These are phyloP conservation scores for Aphaenogaster ashmeadi DNA, from an alignment of 1,140 invertebrate genomes.

Conservation along the genomic window DNA sequence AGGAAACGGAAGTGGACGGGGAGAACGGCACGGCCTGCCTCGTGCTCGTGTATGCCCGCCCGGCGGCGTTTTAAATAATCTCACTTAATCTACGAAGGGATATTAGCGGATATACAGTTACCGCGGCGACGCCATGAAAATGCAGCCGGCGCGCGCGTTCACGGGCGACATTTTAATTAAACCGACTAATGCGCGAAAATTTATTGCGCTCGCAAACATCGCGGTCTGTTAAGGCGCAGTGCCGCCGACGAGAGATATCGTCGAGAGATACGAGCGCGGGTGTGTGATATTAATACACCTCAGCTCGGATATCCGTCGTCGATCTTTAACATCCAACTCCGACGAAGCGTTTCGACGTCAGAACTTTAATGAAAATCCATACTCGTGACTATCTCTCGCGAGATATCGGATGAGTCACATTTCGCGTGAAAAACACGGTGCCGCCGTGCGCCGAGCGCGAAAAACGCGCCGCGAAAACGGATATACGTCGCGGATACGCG, in stretches of 20 bases:
- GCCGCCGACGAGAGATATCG: background rate
- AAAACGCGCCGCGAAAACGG: background rate
- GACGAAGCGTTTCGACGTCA: background rate
- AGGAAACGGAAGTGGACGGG: constrained; percentile 13
- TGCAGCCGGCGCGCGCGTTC: background rate
- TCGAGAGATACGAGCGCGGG: background rate
- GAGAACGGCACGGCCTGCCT: background rate
- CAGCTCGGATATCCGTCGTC: background rate
- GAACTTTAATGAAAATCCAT: background rate
- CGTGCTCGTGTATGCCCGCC: background rate
- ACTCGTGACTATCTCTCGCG: background rate
- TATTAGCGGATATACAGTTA: constrained; percentile 55
- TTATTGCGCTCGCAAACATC: constrained; percentile 54
- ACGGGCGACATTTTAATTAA: constrained; percentile 53
- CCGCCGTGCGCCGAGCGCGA: background rate
- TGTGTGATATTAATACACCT: background rate
- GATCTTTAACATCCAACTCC: background rate
- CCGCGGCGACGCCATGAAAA: constrained; percentile 23
- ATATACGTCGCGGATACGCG: background rate
- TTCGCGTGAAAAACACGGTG: background rate
- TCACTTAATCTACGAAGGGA: constrained; percentile 46
- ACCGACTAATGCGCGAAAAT: constrained; percentile 48
- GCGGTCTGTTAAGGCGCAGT: constrained; percentile 16
- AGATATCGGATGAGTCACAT: background rate
- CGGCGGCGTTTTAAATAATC: constrained; percentile 34